phyloP scores from a whole-genome alignment of 1,140 invertebrate species.

The Aphidius gifuensis region DNA sequence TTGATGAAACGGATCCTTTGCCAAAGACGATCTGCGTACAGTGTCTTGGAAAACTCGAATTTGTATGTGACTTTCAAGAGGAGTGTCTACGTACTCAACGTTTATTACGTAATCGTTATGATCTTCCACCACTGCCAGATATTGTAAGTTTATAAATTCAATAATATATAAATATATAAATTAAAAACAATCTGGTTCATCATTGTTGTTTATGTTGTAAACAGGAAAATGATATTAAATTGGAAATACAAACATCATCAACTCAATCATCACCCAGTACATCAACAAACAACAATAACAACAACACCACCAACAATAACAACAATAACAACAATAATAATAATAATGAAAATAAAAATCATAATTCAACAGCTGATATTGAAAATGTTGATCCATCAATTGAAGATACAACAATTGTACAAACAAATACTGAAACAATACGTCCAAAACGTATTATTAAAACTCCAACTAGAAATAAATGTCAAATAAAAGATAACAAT shows the following conservation, averaged over 20 bases:
- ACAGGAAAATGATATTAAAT: constrained; percentile 15
- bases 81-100: constrained; percentile 53
- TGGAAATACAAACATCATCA: constrained; percentile 34
- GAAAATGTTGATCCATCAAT: constrained; percentile 24
- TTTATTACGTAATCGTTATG: constrained; percentile 48
- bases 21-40: constrained; percentile 54
- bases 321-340: constrained; percentile 44
- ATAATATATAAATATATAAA: constrained; percentile 28
- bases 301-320: not conserved
- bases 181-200: constrained; percentile 34
- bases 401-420: constrained; percentile 24
- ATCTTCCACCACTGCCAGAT: constrained; percentile 46
- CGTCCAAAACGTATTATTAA: constrained; percentile 32
- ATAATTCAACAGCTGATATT: constrained; percentile 37
- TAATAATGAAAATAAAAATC: constrained; percentile 43
- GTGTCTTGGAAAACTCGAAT: constrained; percentile 55
- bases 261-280: constrained; percentile 41
- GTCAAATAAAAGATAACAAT: constrained; percentile 7
- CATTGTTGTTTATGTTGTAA: not conserved
- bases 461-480: constrained; percentile 28
- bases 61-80: constrained; percentile 56
- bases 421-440: constrained; percentile 12
- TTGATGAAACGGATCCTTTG: constrained; percentile 53
- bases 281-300: constrained; percentile 31
- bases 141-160: constrained; percentile 42